Base-by-base conservation (phyloP, 1,140 invertebrate species). In the Bombus terrestris region DNA sequence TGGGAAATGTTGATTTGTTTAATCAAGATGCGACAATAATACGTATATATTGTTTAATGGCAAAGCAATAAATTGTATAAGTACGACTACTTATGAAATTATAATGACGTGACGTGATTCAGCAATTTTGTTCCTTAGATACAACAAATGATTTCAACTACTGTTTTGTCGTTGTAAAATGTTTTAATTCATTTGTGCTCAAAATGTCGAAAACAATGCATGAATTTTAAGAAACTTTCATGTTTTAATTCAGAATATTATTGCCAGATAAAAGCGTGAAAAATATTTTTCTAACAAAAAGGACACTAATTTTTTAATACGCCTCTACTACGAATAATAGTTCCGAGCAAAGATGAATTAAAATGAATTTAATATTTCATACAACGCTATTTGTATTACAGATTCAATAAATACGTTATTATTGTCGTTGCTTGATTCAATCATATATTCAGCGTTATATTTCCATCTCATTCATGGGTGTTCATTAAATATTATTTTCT, bases 211-310 rank as follows among this genome's bases (percentile, higher is more conserved):
- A 47, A 39, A 32, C 9, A 35, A n/a, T 62, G 37, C 18, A 15
- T 35, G 35, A 22, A 62, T 72, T 62, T 73, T 13, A 28, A 62
- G 32, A 25, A 9, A 59, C 4, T 41, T 39, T 47, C 18, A 53
- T 9, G n/a, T 68, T 62, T 79, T 79, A 62, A 79, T 47, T 84
- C 32, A 35, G 47, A 25, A 32, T 28, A 18, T 32, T 79, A 32
- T 69, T 25, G 2, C 10, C 64, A 37, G 12, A 37, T 13, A 10
- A 32, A 72, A 71, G 64, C 53, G 25, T 71, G 66, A 28, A 79
- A 79, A 80, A 84, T 84, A 84, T 84, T 84, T 84, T 84, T 79
- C 66, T 84, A 84, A 79, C 37, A 39, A 81, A 57, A 81, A 59
- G 35, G 32, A 47, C 35, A 28, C 53, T 72, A 71, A 41, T 72